phyloP scores from a whole-genome alignment of 1,140 invertebrate species.

The Apis mellifera region Amel_HAv3.1 CM009943.2:7443001-7443500 shows the following conservation, averaged over 20 bases:
- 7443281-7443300: conserved; percentile 13
- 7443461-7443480: too few species aligned
- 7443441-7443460: too few species aligned
- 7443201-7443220: background rate
- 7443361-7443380: background rate
- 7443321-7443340: background rate
- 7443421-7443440: too few species aligned
- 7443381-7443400: too few species aligned
- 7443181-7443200: conserved; percentile 30
- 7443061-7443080: too few species aligned
- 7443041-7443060: background rate
- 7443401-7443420: too few species aligned
- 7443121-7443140: conserved; percentile 9
- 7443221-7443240: background rate
- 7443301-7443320: background rate
- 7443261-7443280: background rate
- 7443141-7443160: background rate
- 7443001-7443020: background rate
- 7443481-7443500: too few species aligned
- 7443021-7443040: background rate
- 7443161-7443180: background rate
- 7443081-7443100: background rate
- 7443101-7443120: background rate
- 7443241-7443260: conserved; percentile 24
- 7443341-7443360: too few species aligned